These are phyloP conservation scores for Oryzias dopingdopingensis DNA, from an alignment of 2,797 vertebrate genomes.

Conservation along the genomic window DNA sequence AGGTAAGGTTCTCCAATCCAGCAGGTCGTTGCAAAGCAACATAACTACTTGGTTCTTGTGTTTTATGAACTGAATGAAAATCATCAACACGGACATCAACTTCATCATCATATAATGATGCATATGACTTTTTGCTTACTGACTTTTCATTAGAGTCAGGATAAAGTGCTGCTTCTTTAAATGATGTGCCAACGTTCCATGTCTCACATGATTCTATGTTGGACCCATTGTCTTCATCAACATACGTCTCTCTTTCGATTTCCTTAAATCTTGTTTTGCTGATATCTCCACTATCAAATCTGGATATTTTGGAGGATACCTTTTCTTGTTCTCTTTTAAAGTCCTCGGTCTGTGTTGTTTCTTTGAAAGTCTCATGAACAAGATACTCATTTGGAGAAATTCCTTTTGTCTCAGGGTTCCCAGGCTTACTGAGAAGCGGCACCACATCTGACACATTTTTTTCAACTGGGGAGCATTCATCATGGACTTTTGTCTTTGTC, in stretches of 20 bases:
- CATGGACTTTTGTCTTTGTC: neutral
- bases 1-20: constrained; percentile 78
- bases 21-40: constrained; percentile 74
- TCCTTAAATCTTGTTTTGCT: constrained; percentile 12
- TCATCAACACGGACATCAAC: constrained; percentile 1
- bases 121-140: constrained; percentile 6
- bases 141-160: constrained; percentile 10
- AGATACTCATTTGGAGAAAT: neutral
- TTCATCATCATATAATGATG: constrained; percentile 1
- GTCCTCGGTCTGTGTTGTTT: constrained; percentile 31
- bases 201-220: constrained; percentile 21
- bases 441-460: constrained; percentile 48
- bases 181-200: constrained; percentile 14
- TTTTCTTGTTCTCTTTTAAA: constrained; percentile 18
- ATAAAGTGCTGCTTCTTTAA: constrained; percentile 6
- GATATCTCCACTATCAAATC: neutral
- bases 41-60: constrained; percentile 50
- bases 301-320: constrained; percentile 12
- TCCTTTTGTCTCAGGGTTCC: constrained; percentile 6
- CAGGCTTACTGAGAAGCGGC: constrained; percentile 30
- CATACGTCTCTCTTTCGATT: constrained; percentile 14
- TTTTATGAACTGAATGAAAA: constrained; percentile 20
- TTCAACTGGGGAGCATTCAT: constrained; percentile 3
- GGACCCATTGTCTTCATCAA: constrained; percentile 13
- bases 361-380: constrained; percentile 35